A percentile compares a stretch with the other conserved stretches of the same genome.
phyloP scores from a whole-genome alignment of 2,888 invertebrate species.

The Myopa tessellatipennis region DNA sequence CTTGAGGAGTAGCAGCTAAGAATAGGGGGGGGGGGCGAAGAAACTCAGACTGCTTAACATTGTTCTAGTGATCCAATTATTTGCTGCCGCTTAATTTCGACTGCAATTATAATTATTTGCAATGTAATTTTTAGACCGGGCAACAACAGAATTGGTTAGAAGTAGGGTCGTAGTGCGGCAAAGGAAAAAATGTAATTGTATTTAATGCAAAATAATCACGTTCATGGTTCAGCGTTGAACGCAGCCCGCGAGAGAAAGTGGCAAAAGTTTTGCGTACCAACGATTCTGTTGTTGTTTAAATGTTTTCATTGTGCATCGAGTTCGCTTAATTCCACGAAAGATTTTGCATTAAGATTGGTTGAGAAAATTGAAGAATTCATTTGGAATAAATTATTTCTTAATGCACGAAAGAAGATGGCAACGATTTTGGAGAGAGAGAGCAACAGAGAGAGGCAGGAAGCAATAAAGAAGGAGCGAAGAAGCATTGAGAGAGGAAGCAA shows the following conservation, averaged over 20 bases:
- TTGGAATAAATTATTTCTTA: neutral
- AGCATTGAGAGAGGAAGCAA: no score
- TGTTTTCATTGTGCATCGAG: neutral
- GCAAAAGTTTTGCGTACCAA: neutral
- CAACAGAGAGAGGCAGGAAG: neutral
- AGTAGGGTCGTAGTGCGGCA: neutral
- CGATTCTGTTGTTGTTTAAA: neutral
- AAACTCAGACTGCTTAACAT: neutral
- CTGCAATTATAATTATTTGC: constrained; percentile 37
- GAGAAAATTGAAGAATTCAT: neutral
- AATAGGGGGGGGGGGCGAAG: neutral
- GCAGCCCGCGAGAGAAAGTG: neutral
- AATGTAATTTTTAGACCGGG: constrained; percentile 30
- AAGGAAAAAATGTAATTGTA: neutral
- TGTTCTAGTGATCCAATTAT: constrained; percentile 18
- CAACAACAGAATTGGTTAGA: neutral
- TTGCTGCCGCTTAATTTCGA: constrained; percentile 32
- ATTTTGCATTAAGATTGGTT: neutral
- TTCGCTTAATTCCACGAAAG: constrained; percentile 19
- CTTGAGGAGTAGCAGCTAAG: neutral
- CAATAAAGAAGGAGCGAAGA: neutral
- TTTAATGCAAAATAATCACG: constrained; percentile 27
- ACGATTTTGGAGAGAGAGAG: neutral
- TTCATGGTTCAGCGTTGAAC: neutral
- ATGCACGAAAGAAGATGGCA: neutral